Conservation (phyloP, 2,888 invertebrate genomes). For the Macrophya alboannulata region DNA sequence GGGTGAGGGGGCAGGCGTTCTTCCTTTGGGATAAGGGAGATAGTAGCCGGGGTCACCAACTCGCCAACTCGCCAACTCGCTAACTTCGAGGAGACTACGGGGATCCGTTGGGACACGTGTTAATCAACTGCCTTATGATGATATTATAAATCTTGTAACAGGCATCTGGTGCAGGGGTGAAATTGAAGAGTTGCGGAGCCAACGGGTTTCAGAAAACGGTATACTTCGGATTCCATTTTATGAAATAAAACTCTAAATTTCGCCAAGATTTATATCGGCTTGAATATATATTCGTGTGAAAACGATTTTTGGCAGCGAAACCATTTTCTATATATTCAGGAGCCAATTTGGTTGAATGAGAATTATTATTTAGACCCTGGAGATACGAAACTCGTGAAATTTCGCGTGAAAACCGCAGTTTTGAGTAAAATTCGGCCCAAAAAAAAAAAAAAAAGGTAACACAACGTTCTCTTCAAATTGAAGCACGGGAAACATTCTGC, state of each 20-base stretch:
- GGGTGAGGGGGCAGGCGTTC: not conserved
- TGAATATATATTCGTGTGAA: too few relatives aligned
- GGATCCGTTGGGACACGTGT: constrained; percentile 30
- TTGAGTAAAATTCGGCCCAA: too few relatives aligned
- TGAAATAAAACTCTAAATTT: not conserved
- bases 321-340: not conserved
- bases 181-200: not conserved
- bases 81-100: constrained; percentile 5
- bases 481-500: too few relatives aligned
- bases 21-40: constrained; percentile 47
- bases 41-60: constrained; percentile 28
- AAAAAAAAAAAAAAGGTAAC: too few relatives aligned
- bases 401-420: too few relatives aligned
- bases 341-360: not conserved
- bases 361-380: too few relatives aligned
- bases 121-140: constrained; percentile 33
- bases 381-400: too few relatives aligned
- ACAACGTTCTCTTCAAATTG: too few relatives aligned
- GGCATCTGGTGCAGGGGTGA: not conserved
- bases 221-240: not conserved
- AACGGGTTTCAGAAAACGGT: not conserved
- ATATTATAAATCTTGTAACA: constrained; percentile 18
- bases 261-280: too few relatives aligned
- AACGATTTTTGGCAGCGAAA: not conserved
- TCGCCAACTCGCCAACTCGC: constrained; percentile 14